Evolutionary conservation across 2,113 vertebrate genomes (phyloP), one percentile per base, ranked within the genome.

Genomic region (Sterna hirundo): DNA sequence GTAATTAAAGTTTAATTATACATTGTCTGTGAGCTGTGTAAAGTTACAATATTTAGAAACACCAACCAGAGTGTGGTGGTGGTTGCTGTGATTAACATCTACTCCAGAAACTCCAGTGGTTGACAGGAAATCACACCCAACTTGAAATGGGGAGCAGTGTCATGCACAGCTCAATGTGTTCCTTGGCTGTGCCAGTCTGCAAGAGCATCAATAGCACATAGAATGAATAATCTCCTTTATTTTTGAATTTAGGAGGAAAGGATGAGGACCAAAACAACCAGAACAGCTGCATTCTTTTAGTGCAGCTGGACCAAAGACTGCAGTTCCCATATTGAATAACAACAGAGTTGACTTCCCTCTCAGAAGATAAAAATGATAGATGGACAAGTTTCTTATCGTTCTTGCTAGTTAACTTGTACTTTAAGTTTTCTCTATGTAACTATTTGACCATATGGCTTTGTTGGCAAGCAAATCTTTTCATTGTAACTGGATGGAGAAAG

Each of bases 181-280:
- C 71, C 58, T 76, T 92, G 83, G 74, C 66, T 76, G 80, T 95
- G 54, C 80, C 93, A 96, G 86, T 86, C 77, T 93, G n/a, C 47
- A 92, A 95, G 94, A 76, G 58, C 44, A 85, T 40, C 6, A 46
- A 66, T 49, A 92, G 69, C 42, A 51, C 36, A 20, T 5, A 62
- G 42, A 64, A 87, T 94, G 91, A 97, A 96, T 89, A 64, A 58
- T 66, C 77, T 85, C 65, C 16, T 94, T 97, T 91, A 86, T 85
- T 85, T 87, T 70, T 80, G 4, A 84, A 80, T 87, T 60, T 79
- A 44, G 6, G 66, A 72, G 47, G 40, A 54, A 58, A 85, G 17
- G 34, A 68, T 47, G 36, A 84, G 68, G 52, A 91, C 7, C 74
- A 97, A 93, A 93, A 85, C 87, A 88, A 83, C 13, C 25, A 65